Conservation (phyloP, 2,797 vertebrate species). For the Dicrostonyx torquatus region DNA sequence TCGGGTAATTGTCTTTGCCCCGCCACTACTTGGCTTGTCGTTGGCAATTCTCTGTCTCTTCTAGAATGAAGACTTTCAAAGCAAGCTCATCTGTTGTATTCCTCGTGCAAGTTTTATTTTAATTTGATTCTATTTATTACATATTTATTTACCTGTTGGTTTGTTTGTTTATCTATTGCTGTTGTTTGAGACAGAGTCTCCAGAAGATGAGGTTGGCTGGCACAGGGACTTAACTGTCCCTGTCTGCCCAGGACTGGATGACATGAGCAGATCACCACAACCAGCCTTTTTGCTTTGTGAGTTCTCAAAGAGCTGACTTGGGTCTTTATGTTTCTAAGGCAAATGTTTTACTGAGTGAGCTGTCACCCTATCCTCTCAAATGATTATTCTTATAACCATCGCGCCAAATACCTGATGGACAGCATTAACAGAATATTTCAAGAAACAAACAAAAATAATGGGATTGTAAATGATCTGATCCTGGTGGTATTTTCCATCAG, state of each 20-base stretch:
- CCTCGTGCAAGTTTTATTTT: background rate
- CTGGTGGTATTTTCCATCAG: background rate
- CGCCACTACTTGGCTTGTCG: background rate
- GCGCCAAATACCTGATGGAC: background rate
- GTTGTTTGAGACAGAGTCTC: background rate
- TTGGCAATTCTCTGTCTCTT: background rate
- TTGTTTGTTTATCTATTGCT: background rate
- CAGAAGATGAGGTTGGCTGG: no score
- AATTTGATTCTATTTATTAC: background rate
- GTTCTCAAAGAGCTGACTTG: background rate
- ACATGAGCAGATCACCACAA: background rate
- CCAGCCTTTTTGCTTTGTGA: background rate
- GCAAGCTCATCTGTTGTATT: background rate
- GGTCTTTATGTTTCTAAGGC: background rate
- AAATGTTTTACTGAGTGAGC: background rate
- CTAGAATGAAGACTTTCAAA: background rate
- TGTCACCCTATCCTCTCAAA: background rate
- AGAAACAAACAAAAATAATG: background rate
- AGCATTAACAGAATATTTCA: background rate
- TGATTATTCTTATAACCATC: background rate
- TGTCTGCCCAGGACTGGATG: background rate
- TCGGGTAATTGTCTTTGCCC: background rate
- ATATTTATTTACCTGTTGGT: background rate
- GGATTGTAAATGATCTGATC: conserved; percentile 20
- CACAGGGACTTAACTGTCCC: no score